Percentiles rank a stretch among this genome's conserved stretches.
Evolutionary conservation across 2,797 vertebrate genomes (phyloP).

Genomic region (Ctenopoma kingsleyae): DNA sequence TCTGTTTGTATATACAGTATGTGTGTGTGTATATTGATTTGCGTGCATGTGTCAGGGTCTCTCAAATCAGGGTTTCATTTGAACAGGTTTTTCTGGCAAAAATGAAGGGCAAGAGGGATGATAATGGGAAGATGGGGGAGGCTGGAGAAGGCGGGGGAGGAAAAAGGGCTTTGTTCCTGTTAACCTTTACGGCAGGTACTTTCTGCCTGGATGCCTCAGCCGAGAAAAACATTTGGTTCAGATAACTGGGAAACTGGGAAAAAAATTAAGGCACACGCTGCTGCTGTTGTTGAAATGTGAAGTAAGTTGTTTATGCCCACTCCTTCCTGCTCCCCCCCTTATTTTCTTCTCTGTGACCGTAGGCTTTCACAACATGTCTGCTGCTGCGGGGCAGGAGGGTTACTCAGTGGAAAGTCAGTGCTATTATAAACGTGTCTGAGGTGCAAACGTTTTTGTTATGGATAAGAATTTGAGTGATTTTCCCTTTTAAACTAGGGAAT

Average conservation of each 20-base stretch:
- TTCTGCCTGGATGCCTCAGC: slow-evolving; percentile 69
- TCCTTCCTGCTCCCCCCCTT: slow-evolving; percentile 13
- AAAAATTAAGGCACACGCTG: slow-evolving; percentile 63
- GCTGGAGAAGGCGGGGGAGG: slow-evolving; percentile 32
- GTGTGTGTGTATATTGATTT: slow-evolving; percentile 48
- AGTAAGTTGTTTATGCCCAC: slow-evolving; percentile 64
- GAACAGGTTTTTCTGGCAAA: slow-evolving; percentile 35
- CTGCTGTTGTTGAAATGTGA: slow-evolving; percentile 61
- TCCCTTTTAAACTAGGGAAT: background rate
- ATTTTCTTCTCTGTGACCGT: slow-evolving; percentile 5
- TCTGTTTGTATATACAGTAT: slow-evolving; percentile 12
- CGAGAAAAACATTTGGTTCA: slow-evolving; percentile 73
- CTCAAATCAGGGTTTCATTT: slow-evolving; percentile 53
- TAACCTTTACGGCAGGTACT: slow-evolving; percentile 77
- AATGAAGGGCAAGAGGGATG: background rate
- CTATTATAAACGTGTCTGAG: slow-evolving; percentile 54
- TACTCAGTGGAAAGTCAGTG: slow-evolving; percentile 44
- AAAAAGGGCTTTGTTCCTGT: slow-evolving; percentile 67
- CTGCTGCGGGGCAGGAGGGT: slow-evolving; percentile 47
- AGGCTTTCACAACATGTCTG: slow-evolving; percentile 46
- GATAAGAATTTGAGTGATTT: slow-evolving; percentile 12
- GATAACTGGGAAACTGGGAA: slow-evolving; percentile 55
- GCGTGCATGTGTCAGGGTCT: slow-evolving; percentile 43
- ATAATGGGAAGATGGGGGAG: background rate
- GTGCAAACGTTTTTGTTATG: slow-evolving; percentile 29